Conservation (phyloP, 2,113 vertebrate species). For the Nettapus auritus region DNA sequence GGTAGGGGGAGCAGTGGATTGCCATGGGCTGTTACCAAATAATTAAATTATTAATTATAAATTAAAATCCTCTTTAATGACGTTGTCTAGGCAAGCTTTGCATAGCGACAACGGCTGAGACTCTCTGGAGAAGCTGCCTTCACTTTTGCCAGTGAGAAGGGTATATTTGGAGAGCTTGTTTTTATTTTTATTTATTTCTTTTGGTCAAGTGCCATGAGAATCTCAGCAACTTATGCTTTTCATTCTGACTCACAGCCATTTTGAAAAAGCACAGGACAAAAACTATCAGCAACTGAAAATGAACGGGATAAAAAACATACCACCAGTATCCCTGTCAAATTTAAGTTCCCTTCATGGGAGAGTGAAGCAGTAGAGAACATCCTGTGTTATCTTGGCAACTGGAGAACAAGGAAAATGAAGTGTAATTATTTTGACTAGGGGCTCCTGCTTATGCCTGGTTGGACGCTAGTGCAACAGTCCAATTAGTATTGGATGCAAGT, state of each 20-base stretch:
- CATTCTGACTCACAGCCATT: neutral
- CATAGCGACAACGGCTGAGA: neutral
- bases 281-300: neutral
- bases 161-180: neutral
- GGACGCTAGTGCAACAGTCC: neutral
- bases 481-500: no score
- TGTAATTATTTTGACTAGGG: neutral
- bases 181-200: conserved; percentile 27
- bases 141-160: neutral
- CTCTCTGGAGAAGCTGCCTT: neutral
- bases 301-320: neutral
- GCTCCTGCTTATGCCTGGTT: fast-evolving
- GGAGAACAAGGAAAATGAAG: neutral
- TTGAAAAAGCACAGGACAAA: neutral
- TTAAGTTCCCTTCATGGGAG: neutral
- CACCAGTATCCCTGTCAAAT: neutral
- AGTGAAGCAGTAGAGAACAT: neutral
- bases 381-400: neutral
- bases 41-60: neutral
- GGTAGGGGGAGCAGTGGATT: neutral
- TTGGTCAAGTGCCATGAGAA: conserved; percentile 7
- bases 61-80: neutral
- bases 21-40: neutral
- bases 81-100: neutral
- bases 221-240: neutral